Evolutionary conservation across 2,888 invertebrate species (phyloP).

Genomic region (Barypeithes pellucidus): DNA sequence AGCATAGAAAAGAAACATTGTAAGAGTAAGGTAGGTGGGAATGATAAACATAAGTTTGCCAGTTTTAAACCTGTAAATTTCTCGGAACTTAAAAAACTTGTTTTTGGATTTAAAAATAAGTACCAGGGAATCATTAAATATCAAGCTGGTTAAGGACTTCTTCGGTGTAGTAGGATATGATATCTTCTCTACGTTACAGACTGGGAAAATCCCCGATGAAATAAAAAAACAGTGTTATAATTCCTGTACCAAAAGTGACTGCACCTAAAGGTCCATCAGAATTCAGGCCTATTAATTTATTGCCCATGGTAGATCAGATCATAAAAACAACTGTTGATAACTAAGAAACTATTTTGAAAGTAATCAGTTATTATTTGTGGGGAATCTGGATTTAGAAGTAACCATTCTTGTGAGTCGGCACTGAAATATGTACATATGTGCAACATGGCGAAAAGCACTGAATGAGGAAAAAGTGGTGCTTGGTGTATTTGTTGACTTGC

Average conservation of each 20-base stretch:
- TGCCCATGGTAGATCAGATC: constrained; percentile 33
- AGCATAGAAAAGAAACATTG: neutral
- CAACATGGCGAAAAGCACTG: neutral
- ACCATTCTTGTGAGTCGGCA: constrained; percentile 14
- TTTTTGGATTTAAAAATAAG: neutral
- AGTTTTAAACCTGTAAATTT: neutral
- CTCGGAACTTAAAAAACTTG: neutral
- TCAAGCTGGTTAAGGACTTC: neutral
- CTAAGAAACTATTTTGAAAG: neutral
- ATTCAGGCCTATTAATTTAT: constrained; percentile 16
- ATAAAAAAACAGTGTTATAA: constrained; percentile 29
- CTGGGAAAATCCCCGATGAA: neutral
- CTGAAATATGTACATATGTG: constrained; percentile 2
- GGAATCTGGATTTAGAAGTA: constrained; percentile 4
- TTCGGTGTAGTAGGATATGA: neutral
- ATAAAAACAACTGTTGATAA: constrained; percentile 23
- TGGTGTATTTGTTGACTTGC: constrained; percentile 7
- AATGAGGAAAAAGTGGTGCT: constrained; percentile 1
- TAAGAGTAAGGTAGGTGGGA: neutral
- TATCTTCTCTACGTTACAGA: neutral
- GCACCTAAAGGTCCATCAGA: constrained; percentile 11
- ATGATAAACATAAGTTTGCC: neutral
- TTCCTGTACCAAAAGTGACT: constrained; percentile 26
- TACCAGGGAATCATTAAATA: no score
- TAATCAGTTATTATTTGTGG: neutral